These are phyloP conservation scores for Phyllostomus hastatus DNA, from an alignment of 2,113 vertebrate species.

Conservation along the genomic window DNA sequence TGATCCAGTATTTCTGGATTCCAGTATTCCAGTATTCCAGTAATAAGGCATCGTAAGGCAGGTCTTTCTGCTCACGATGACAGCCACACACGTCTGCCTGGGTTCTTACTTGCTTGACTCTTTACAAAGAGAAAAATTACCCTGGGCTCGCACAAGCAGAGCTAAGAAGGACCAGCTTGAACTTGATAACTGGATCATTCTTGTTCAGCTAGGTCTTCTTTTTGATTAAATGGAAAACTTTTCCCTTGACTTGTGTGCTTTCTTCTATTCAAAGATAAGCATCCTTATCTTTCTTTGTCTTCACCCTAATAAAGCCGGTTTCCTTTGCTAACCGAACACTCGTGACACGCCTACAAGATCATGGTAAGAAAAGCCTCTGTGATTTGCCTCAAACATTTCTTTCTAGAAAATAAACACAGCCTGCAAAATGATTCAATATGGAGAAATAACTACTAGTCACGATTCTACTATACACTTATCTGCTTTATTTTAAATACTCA, in stretches of 20 bases:
- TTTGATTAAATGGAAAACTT: conserved; percentile 65
- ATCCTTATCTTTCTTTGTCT: conserved; percentile 57
- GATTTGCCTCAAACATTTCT: conserved; percentile 30
- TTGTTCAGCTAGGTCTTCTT: conserved; percentile 45
- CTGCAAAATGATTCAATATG: background rate
- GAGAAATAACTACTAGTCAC: background rate
- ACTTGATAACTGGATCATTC: conserved; percentile 78
- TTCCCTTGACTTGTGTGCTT: conserved; percentile 55
- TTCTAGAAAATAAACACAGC: background rate
- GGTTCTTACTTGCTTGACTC: conserved; percentile 55
- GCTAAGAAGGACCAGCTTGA: conserved; percentile 73
- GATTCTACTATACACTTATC: conserved; percentile 9
- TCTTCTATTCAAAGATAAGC: conserved; percentile 61
- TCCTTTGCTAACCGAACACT: conserved; percentile 42
- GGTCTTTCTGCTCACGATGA: background rate
- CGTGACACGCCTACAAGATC: conserved; percentile 37
- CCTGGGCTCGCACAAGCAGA: conserved; percentile 67
- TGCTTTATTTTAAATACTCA: background rate
- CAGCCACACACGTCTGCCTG: conserved; percentile 31
- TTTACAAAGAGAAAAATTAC: conserved; percentile 75
- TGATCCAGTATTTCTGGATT: conserved; percentile 50
- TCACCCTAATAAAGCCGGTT: conserved; percentile 41
- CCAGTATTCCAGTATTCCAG: no score
- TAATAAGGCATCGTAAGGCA: no score
- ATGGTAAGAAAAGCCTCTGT: conserved; percentile 42